These are phyloP conservation scores for Cydia splendana DNA, from an alignment of 1,140 invertebrate species.

Conservation along the genomic window DNA sequence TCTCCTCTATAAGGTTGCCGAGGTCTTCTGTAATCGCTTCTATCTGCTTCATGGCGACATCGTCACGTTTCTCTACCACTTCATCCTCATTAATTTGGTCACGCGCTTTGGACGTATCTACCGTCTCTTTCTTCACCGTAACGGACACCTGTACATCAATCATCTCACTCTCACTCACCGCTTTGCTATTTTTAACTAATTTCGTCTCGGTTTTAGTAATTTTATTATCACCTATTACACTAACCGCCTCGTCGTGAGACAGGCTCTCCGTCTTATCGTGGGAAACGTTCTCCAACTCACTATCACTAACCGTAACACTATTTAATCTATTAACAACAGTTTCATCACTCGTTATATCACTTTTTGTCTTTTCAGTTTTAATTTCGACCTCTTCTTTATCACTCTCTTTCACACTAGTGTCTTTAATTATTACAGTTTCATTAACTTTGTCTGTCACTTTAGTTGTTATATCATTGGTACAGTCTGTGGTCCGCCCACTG, in stretches of 20 bases:
- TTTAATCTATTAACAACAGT: constrained; percentile 43
- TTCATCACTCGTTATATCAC: constrained; percentile 37
- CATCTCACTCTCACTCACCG: constrained; percentile 50
- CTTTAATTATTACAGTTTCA: neutral
- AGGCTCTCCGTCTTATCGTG: constrained; percentile 41
- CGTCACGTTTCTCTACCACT: constrained; percentile 44
- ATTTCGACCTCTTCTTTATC: constrained; percentile 24
- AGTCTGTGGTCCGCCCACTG: neutral
- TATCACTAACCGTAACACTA: constrained; percentile 47
- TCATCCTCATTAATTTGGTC: constrained; percentile 50
- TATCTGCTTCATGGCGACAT: constrained; percentile 59
- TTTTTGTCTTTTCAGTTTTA: constrained; percentile 38
- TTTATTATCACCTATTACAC: constrained; percentile 43
- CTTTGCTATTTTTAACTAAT: constrained; percentile 58
- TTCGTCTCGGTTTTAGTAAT: constrained; percentile 55
- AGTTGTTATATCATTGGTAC: neutral
- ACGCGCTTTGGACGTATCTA: constrained; percentile 57
- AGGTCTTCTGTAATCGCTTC: constrained; percentile 62
- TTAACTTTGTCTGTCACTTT: too few relatives aligned
- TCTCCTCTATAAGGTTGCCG: constrained; percentile 63
- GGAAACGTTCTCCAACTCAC: constrained; percentile 13
- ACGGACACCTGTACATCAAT: constrained; percentile 50
- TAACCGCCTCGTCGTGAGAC: constrained; percentile 52
- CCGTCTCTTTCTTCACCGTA: constrained; percentile 50
- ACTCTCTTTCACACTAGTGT: constrained; percentile 18